A percentile compares a stretch with the other conserved stretches of the same genome.
Conservation (phyloP, 1,140 invertebrate genomes). For the Drosophila santomea region DNA sequence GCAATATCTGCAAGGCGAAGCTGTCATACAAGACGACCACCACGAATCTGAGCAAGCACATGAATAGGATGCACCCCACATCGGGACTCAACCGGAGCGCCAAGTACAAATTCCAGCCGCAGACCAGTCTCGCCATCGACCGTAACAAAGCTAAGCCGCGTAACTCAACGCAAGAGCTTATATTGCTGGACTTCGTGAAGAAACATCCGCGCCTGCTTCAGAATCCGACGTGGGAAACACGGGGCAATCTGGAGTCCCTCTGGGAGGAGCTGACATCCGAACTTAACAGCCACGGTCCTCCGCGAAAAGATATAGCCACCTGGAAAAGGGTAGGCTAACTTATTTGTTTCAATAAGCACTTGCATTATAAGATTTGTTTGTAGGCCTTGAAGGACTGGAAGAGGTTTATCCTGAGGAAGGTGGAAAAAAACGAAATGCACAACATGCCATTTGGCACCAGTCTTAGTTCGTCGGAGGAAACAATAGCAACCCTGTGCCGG, state of each 20-base stretch:
- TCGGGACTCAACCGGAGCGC: conserved; percentile 24
- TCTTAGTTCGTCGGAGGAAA: conserved; percentile 64
- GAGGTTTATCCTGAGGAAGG: conserved; percentile 68
- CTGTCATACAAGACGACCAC: conserved; percentile 71
- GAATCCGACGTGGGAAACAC: conserved; percentile 66
- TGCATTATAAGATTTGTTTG: not conserved
- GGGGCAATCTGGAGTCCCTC: conserved; percentile 42
- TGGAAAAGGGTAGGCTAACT: conserved; percentile 56
- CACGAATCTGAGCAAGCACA: conserved; percentile 70
- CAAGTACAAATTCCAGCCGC: conserved; percentile 52
- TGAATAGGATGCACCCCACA: conserved; percentile 71
- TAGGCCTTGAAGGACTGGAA: conserved; percentile 75
- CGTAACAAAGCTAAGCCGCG: conserved; percentile 62
- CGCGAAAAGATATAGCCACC: conserved; percentile 62
- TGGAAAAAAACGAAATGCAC: conserved; percentile 69
- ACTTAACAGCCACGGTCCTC: conserved; percentile 53
- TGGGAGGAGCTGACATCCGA: conserved; percentile 65
- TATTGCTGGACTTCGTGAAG: conserved; percentile 66
- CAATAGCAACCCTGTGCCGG: conserved; percentile 64
- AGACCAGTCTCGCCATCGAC: conserved; percentile 18
- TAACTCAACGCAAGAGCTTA: conserved; percentile 56
- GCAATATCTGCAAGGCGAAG: conserved; percentile 72
- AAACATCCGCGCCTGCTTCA: conserved; percentile 61
- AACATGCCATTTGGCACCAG: conserved; percentile 63
- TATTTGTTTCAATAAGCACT: too few relatives aligned